Evolutionary conservation across 2,888 invertebrate genomes (phyloP), one percentile per base, ranked within the genome.

Genomic region (Drosophila imparisetae): DNA sequence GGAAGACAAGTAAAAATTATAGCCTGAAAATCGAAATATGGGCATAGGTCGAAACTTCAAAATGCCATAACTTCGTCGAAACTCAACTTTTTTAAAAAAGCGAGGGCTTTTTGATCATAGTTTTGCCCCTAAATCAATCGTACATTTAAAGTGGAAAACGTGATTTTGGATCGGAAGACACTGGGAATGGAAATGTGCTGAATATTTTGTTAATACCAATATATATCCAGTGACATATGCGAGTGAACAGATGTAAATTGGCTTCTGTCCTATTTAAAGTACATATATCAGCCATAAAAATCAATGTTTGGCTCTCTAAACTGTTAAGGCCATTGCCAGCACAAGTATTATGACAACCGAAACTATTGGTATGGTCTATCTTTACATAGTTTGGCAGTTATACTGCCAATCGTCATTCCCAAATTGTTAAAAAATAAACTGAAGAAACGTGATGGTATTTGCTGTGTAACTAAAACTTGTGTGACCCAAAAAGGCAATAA

Each of bases 181-280:
- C 15, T 4, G 62, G 63, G 65, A 61, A 55, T 38, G 1, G 13
- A 42, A 73, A 18, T 54, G 38, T 53, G 30, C 24, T 27, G 10
- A 40, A 45, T 71, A 24, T 48, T 55, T 61, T 55, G 58, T 63
- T 63, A 52, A 60, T 57, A 32, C 18, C 63, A 57, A 72, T 38
- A 38, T 40, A 10, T 45, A 42, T 55, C 7, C 18, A n/a, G 32
- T 29, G 53, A 24, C 40, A 58, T 15, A 27, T 18, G 27, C 24
- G 27, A 34, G 13, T 48, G 53, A 59, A 38, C 18, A 24, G 27
- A 45, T 74, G 45, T 3, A 42, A 54, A 53, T 57, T 29, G 21
- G 27, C 32, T 30, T 34, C 6, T 48, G 63, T 50, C 15, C 34
- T 48, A 48, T 52, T 29, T 49, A 11, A 24, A 8, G 15, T 21